Conservation (phyloP, 2,888 invertebrate species). For the Drosophila sordidula region DNA sequence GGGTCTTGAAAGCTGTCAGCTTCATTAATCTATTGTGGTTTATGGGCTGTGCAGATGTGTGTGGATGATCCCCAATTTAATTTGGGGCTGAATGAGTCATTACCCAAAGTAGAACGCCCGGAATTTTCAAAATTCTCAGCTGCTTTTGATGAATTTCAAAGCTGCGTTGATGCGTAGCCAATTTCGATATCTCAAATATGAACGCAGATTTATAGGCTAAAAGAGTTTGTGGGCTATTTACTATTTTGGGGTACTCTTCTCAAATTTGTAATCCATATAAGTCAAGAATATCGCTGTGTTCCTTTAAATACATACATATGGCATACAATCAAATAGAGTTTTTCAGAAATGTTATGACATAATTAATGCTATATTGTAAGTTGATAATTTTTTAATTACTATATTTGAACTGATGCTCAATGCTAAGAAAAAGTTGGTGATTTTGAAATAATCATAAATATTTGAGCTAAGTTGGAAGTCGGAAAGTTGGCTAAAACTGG, state of each 20-base stretch:
- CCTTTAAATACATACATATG: slow-evolving; percentile 6
- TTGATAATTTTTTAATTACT: not conserved
- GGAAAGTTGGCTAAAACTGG: not conserved
- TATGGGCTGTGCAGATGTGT: slow-evolving; percentile 38
- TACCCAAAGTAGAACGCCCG: slow-evolving; percentile 21
- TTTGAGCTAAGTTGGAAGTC: too few relatives aligned
- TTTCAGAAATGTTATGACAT: slow-evolving; percentile 11
- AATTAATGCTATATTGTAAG: not conserved
- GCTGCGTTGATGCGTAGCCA: slow-evolving; percentile 23
- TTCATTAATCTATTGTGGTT: slow-evolving; percentile 56
- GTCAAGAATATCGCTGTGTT: not conserved
- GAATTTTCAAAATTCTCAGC: slow-evolving; percentile 44
- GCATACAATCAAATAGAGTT: not conserved
- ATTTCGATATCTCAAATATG: slow-evolving; percentile 17
- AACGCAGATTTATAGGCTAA: slow-evolving; percentile 3
- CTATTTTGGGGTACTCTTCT: not conserved
- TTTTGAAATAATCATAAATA: too few relatives aligned
- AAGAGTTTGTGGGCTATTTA: not conserved
- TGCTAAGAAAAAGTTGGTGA: too few relatives aligned
- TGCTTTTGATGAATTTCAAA: slow-evolving; percentile 18
- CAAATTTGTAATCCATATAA: not conserved
- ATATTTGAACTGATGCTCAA: not conserved
- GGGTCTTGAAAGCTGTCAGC: slow-evolving; percentile 44
- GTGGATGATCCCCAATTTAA: slow-evolving; percentile 45
- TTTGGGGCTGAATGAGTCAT: slow-evolving; percentile 58